Evolutionary conservation across 2,113 vertebrate genomes (phyloP).

Genomic region (Triplophysa siluroides): DNA sequence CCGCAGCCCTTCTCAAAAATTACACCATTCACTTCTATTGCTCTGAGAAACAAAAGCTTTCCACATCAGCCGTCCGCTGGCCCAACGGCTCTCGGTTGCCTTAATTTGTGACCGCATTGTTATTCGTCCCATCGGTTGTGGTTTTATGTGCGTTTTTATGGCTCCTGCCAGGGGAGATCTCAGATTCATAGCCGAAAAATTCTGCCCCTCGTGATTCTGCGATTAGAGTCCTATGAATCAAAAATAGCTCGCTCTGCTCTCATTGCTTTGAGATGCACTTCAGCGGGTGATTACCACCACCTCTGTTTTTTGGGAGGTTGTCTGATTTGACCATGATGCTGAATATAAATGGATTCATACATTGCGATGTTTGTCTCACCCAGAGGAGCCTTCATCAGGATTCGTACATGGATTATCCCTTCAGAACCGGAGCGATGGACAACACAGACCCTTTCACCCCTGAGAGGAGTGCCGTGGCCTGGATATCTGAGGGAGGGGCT

Average conservation of each 20-base stretch:
- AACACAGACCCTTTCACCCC: slow-evolving; percentile 57
- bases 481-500: slow-evolving; percentile 1
- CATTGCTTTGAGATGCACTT: slow-evolving; percentile 52
- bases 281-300: background rate
- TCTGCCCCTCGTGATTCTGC: slow-evolving; percentile 54
- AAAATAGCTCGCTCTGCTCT: slow-evolving; percentile 42
- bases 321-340: background rate
- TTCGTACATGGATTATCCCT: slow-evolving; percentile 65
- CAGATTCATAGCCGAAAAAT: slow-evolving; percentile 50
- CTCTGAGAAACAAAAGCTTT: slow-evolving; percentile 14
- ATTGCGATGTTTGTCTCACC: slow-evolving; percentile 57
- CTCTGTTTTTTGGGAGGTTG: slow-evolving; percentile 16
- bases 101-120: slow-evolving; percentile 42
- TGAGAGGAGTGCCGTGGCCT: slow-evolving; percentile 42
- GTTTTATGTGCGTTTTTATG: slow-evolving; percentile 49
- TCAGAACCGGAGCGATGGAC: slow-evolving; percentile 52
- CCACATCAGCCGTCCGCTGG: slow-evolving; percentile 12
- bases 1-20: background rate
- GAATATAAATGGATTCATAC: background rate
- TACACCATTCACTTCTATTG: slow-evolving; percentile 29
- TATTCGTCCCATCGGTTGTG: slow-evolving; percentile 37
- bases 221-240: slow-evolving; percentile 51
- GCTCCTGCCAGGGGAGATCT: slow-evolving; percentile 39
- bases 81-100: slow-evolving; percentile 30
- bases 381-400: slow-evolving; percentile 71